phyloP scores from a whole-genome alignment of 2,888 invertebrate species.

The Papilio demoleus region DNA sequence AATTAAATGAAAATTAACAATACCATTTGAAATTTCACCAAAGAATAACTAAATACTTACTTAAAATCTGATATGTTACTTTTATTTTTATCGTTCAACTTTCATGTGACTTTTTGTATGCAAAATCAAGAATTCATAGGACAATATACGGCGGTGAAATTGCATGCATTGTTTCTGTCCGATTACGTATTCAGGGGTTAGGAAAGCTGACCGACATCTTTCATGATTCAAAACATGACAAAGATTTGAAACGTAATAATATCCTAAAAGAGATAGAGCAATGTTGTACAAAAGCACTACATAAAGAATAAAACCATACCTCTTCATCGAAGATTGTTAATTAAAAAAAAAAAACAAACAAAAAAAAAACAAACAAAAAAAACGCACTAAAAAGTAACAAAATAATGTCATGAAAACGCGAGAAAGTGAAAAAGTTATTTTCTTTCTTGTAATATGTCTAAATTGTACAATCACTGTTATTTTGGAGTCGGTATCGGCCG shows the following conservation, averaged over 20 bases:
- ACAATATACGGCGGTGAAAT: slow-evolving; percentile 21
- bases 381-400: no score
- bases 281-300: neutral
- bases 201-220: neutral
- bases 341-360: no score
- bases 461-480: no score
- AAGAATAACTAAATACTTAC: neutral
- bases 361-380: no score
- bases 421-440: no score
- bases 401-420: no score
- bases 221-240: neutral
- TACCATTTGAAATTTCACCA: neutral
- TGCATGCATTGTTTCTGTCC: slow-evolving; percentile 18
- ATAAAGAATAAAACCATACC: no score
- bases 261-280: neutral
- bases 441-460: no score
- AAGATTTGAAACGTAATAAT: neutral
- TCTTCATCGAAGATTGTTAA: no score
- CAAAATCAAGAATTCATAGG: slow-evolving; percentile 12
- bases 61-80: neutral
- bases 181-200: slow-evolving; percentile 9
- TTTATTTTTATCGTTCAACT: neutral
- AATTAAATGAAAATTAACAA: no score
- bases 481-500: no score
- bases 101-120: neutral